Conservation (phyloP, 2,888 invertebrate species). For the Synergus umbraculus region DNA sequence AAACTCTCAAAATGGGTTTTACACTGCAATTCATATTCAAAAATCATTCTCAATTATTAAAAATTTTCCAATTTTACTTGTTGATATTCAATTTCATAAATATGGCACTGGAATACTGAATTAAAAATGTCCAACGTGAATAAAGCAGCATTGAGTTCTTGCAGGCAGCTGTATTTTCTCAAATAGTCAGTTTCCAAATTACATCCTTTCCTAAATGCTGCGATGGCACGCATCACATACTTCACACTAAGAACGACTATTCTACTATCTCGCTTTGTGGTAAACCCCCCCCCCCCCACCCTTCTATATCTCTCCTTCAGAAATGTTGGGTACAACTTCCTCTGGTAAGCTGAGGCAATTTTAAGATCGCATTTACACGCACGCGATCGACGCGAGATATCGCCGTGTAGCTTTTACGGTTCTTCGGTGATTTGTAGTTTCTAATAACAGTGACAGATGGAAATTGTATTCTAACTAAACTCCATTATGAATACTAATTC, state of each 20-base stretch:
- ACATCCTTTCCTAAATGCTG: neutral
- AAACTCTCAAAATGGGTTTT: neutral
- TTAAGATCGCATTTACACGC: constrained; percentile 41
- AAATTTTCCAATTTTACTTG: neutral
- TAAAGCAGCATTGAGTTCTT: neutral
- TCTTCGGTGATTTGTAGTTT: constrained; percentile 39
- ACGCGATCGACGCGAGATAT: constrained; percentile 42
- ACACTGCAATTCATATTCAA: neutral
- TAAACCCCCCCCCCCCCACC: neutral
- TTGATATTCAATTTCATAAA: too few relatives aligned
- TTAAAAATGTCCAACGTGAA: too few relatives aligned
- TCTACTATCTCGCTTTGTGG: neutral
- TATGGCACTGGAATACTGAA: too few relatives aligned
- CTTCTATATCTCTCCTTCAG: neutral
- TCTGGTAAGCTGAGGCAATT: constrained; percentile 33
- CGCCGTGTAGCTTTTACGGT: constrained; percentile 41
- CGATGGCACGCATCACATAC: constrained; percentile 27
- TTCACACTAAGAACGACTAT: constrained; percentile 2
- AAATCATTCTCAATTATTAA: neutral
- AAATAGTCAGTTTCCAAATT: neutral
- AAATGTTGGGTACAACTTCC: neutral
- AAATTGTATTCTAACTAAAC: constrained; percentile 4
- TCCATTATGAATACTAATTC: constrained; percentile 42
- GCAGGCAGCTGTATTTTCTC: constrained; percentile 11
- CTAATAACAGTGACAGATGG: constrained; percentile 42